A percentile compares a stretch with the other conserved stretches of the same genome.
phyloP scores from a whole-genome alignment of 2,113 vertebrate genomes.

The Ceyx margarethae region DNA sequence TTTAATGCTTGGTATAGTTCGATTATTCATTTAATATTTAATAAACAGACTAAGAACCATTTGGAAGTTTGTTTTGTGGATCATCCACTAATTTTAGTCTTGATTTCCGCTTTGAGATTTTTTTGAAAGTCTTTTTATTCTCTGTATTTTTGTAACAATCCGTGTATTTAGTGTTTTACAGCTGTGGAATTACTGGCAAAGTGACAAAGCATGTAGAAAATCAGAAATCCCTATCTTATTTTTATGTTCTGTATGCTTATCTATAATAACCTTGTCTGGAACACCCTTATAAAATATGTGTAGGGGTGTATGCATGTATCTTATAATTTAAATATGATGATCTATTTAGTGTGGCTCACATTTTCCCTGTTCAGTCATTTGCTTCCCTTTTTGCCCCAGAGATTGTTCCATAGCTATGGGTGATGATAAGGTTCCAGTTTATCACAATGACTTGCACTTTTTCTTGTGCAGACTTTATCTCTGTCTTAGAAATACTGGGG shows the following conservation, averaged over 20 bases:
- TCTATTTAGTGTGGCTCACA: background rate
- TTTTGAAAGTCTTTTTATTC: background rate
- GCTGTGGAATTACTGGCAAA: background rate
- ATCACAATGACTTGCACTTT: background rate
- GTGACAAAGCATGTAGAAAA: background rate
- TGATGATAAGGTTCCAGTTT: background rate
- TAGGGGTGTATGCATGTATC: background rate
- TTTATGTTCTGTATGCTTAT: background rate
- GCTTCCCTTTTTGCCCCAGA: background rate
- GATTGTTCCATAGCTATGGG: background rate
- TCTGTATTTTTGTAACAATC: background rate
- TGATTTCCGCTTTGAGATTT: background rate
- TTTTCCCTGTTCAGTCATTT: conserved; percentile 1
- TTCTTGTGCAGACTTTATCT: background rate
- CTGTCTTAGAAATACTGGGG: background rate
- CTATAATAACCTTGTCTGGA: background rate
- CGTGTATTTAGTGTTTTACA: background rate
- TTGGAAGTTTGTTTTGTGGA: background rate
- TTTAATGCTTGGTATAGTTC: background rate
- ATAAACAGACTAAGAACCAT: background rate
- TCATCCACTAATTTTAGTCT: background rate
- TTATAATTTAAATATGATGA: background rate
- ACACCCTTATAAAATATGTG: background rate
- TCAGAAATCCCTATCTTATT: background rate
- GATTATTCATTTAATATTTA: background rate